Evolutionary conservation across 2,113 vertebrate genomes (phyloP), one percentile per base, ranked within the genome.

Genomic region (Rutilus rutilus): DNA sequence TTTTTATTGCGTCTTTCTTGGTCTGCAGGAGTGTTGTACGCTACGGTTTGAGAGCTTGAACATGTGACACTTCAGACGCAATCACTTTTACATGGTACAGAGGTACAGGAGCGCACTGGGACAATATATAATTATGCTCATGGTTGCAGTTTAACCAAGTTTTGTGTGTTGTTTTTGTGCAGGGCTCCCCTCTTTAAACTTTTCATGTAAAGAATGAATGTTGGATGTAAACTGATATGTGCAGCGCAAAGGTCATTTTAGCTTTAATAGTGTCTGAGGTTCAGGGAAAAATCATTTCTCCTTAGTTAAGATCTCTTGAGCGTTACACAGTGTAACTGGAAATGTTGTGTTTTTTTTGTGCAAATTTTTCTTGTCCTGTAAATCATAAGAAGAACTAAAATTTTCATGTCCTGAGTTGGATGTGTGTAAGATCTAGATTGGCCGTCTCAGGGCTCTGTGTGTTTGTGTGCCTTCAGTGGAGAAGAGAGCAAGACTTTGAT

Each of bases 401-500:
- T 60, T 15, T 45, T 33, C 52, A 15, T 5, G 15, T 69, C 42
- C 62, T 11, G 87, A 83, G 30, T 88, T 65, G 36, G 50, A 9
- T 64, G 30, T 65, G 42, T 71, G 52, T 83, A 67, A 47, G 71
- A 25, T 71, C 45, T 11, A 39, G 47, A 42, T 75, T 23, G 14
- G 33, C 57, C 2, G 15, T 82, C 23, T 71, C 57, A 73, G 71
- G 39, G 57, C 6, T 45, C 5, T 88, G 85, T 88, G 67, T 90
- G 76, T 92, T 90, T 96, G 57, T 96, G 81, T 91, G 71, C 52
- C 25, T 94, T 92, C 94, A 99, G 98, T 98, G 97, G 98, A 97
- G 96, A 93, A 95, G 98, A 78, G 98, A 99, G 93, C 98, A 99
- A 95, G 98, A 99, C 86, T 99, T 99, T 96, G 98, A 99, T 95